Percentiles rank a stretch among this genome's conserved stretches.
Evolutionary conservation across 2,888 invertebrate genomes (phyloP).

Genomic region (Leptura quadrifasciata): DNA sequence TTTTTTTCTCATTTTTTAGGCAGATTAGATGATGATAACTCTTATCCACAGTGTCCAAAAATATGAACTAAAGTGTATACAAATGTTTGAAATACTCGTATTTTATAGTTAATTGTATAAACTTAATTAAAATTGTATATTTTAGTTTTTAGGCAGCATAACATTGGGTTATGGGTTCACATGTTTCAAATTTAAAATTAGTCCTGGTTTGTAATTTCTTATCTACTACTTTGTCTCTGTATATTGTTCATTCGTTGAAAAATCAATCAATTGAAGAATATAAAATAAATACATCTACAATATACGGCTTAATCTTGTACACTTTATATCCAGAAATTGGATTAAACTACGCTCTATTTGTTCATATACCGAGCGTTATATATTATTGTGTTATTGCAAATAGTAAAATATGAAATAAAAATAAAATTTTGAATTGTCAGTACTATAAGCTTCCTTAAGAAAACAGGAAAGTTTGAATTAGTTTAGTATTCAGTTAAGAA

Average conservation of each 20-base stretch:
- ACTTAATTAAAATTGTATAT: constrained; percentile 52
- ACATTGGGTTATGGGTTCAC: constrained; percentile 16
- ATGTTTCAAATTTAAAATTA: constrained; percentile 23
- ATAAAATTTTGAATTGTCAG: no score
- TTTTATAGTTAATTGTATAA: constrained; percentile 54
- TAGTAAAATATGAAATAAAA: no score
- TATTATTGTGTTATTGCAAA: no score
- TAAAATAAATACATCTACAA: background rate
- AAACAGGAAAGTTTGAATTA: no score
- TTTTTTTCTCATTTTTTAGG: constrained; percentile 4
- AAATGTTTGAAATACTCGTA: constrained; percentile 41
- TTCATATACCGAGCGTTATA: no score
- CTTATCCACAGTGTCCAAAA: constrained; percentile 43
- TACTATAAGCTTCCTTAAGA: no score
- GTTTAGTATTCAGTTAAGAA: no score
- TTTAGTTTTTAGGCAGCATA: constrained; percentile 34
- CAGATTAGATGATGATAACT: constrained; percentile 14
- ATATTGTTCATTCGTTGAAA: background rate
- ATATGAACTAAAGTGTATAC: constrained; percentile 53
- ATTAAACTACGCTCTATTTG: no score
- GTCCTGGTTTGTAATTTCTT: constrained; percentile 10
- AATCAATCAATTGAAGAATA: background rate
- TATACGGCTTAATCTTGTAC: background rate
- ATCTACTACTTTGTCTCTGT: background rate
- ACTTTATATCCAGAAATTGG: background rate